A percentile compares a stretch with the other conserved stretches of the same genome.
Evolutionary conservation across 2,113 vertebrate genomes (phyloP).

Genomic region (Percopsis transmontana): DNA sequence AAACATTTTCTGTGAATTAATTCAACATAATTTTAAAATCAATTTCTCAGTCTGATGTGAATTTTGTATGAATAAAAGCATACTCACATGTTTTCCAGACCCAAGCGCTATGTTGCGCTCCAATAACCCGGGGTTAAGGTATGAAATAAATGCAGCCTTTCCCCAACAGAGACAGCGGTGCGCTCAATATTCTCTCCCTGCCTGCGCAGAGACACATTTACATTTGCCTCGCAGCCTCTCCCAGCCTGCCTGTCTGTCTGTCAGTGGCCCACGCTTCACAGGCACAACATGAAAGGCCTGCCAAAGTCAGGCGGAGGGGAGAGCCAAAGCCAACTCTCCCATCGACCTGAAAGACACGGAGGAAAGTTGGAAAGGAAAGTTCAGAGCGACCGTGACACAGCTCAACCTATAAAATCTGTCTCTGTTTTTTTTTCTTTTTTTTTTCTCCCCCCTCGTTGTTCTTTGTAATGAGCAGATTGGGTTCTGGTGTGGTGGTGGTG

Average conservation of each 20-base stretch:
- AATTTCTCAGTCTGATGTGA: too few relatives aligned
- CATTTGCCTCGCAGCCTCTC: conserved; percentile 53
- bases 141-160: conserved; percentile 8
- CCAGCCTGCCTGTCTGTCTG: conserved; percentile 23
- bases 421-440: conserved; percentile 1
- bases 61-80: background rate
- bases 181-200: conserved; percentile 44
- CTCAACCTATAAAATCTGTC: conserved; percentile 19
- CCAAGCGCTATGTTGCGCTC: conserved; percentile 15
- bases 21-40: too few relatives aligned
- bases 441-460: conserved; percentile 12
- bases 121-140: background rate
- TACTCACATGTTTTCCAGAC: conserved; percentile 31
- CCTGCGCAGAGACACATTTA: conserved; percentile 40
- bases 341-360: conserved; percentile 19
- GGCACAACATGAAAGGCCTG: conserved; percentile 59
- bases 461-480: conserved; percentile 22
- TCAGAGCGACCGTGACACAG: conserved; percentile 33
- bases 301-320: conserved; percentile 37
- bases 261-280: conserved; percentile 51
- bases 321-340: conserved; percentile 36
- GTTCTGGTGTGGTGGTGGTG: conserved; percentile 10
- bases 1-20: background rate
- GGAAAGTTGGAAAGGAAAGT: conserved; percentile 42
- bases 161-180: conserved; percentile 1